These are phyloP conservation scores for Cerceris ruficornis DNA, from an alignment of 2,888 invertebrate genomes.

Conservation along the genomic window DNA sequence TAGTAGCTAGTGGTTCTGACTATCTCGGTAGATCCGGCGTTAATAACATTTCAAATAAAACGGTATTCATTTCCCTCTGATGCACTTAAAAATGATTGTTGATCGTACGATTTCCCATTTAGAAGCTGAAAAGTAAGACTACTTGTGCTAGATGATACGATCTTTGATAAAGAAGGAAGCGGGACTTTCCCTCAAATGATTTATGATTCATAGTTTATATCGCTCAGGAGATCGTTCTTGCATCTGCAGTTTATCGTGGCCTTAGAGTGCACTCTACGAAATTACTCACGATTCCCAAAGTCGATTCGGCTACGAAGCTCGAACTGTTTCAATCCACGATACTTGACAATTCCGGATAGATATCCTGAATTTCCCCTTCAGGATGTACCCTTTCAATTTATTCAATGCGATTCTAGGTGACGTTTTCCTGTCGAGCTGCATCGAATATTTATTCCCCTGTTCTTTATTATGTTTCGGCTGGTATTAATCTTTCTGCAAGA, in stretches of 20 bases:
- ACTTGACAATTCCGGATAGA: constrained; percentile 10
- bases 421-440: constrained; percentile 11
- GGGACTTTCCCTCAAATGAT: constrained; percentile 41
- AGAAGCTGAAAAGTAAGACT: too few relatives aligned
- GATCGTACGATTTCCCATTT: too few relatives aligned
- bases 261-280: constrained; percentile 70
- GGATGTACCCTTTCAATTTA: constrained; percentile 35
- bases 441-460: constrained; percentile 34
- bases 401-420: constrained; percentile 32
- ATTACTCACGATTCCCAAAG: constrained; percentile 65
- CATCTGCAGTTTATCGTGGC: constrained; percentile 59
- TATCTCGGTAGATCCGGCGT: too few relatives aligned
- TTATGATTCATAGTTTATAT: constrained; percentile 42
- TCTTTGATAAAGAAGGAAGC: background rate
- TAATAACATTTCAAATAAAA: too few relatives aligned
- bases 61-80: background rate
- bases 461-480: constrained; percentile 15
- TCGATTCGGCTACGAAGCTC: constrained; percentile 48
- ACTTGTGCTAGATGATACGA: background rate
- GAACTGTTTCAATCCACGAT: constrained; percentile 41
- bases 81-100: too few relatives aligned
- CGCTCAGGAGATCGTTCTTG: constrained; percentile 14
- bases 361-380: constrained; percentile 21
- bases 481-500: constrained; percentile 27
- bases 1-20: too few relatives aligned